These are phyloP conservation scores for Delichon dasypus DNA, from an alignment of 2,797 vertebrate species.

Conservation along the genomic window DNA sequence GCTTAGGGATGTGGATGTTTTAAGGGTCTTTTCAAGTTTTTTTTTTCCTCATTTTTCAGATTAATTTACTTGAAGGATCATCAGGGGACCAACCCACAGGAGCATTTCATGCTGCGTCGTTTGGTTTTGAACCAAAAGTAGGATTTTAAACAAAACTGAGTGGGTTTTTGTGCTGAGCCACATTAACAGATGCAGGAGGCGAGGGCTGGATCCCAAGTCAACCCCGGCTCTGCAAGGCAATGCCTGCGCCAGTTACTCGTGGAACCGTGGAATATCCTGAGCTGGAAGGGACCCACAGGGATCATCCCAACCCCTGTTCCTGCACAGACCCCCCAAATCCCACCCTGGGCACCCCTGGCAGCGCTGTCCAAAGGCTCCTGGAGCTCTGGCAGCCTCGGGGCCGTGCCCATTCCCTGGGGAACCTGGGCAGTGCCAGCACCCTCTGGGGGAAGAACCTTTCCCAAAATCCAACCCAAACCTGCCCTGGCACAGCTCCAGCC, in stretches of 20 bases:
- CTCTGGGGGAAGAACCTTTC: not conserved
- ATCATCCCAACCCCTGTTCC: rapidly evolving
- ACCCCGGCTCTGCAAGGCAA: not conserved
- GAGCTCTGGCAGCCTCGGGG: not conserved
- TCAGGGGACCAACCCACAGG: conserved; percentile 20
- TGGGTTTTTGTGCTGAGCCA: not conserved
- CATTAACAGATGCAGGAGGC: not conserved
- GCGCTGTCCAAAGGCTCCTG: not conserved
- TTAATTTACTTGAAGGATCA: conserved; percentile 41
- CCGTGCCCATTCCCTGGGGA: not conserved
- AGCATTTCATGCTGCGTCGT: not conserved
- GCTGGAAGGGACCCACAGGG: rapidly evolving
- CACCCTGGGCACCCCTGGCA: not conserved
- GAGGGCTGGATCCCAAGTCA: not conserved
- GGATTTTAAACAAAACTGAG: not conserved
- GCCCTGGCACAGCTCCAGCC: not conserved
- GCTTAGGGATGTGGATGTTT: not conserved
- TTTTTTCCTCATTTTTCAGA: conserved; percentile 35
- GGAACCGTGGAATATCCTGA: not conserved
- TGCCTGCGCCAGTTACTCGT: not conserved
- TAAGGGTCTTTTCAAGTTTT: not conserved
- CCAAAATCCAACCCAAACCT: rapidly evolving
- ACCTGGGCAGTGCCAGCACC: not conserved
- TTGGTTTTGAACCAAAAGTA: not conserved
- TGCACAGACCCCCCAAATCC: not conserved